Base-by-base conservation (phyloP, 23 tunicate genomes). In the Styela plicata region DNA sequence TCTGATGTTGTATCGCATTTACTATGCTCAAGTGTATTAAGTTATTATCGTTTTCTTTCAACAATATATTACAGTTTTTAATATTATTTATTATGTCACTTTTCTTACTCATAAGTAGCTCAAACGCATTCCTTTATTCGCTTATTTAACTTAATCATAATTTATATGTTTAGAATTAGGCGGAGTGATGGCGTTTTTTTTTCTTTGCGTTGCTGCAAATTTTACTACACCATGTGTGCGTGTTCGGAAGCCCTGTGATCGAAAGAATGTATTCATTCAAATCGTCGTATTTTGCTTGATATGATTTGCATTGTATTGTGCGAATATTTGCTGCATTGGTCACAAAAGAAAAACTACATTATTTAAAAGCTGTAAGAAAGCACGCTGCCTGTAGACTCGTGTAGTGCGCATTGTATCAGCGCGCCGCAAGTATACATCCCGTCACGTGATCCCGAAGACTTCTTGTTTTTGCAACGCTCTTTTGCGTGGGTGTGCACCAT, bases 21-120 rank as follows among this genome's bases (percentile, higher is more conserved):
- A 25, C 2, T 67, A 67, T 67, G 71, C 31, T 67, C 81, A 76
- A 71, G 77, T 76, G 81, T 76, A 76, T 36, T n/a, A 44, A 36
- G 66, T 33, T 76, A 76, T 76, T 76, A 76, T 57, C 37, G 66
- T 76, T 76, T 44, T 24, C 53, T 76, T 53, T 76, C 81, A 53
- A 76, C 81, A 76, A 33, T 76, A 53, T 76, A 76, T 76, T 76
- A 67, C 31, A 67, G 31, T 27, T 27, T 67, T 22, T 67, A n/a
- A n/a, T n/a, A n/a, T n/a, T n/a, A 67, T 67, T 67, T 67, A 67
- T 67, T 67, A 62, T 23, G 1, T 25, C 71, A 67, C 24, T 67
- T 25, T 67, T 62, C 65, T 67, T 67, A 67, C 22, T 67, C 71
- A 1, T 67, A 67, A 27, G 71, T 67, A 18, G 71, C 71, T 67